Evolutionary conservation across 2,113 vertebrate species (phyloP), one percentile per base, ranked within the genome.

Genomic region (Periophthalmodon schlosseri): DNA sequence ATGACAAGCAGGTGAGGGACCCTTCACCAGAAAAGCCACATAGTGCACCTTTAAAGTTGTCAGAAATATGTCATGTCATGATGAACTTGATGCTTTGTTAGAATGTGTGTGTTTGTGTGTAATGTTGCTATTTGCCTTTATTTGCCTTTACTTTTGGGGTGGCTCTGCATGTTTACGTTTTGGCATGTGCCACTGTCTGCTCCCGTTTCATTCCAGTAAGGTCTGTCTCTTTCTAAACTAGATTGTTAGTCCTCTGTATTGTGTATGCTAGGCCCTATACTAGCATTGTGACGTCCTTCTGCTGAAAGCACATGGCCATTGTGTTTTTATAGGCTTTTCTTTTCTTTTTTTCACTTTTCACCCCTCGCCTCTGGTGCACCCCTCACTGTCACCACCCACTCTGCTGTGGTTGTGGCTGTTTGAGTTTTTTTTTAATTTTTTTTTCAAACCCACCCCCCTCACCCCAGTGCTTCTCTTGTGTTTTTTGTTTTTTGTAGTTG

Each of bases 401-500:
- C 73, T 83, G 77, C 75, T 78, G 34, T 65, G 44, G 63, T 76
- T 88, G 78, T 84, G 72, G 68, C 73, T 18, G 82, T 79, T 83
- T 87, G 75, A 84, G 71, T 74, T 46, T 28, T 88, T 86, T 85
- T 34, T 88, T 79, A n/a, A n/a, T 83, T 86, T 77, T 68, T 77
- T 68, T 82, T 84, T 88, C 73, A 46, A 69, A 73, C 61, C 70
- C 76, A 47, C 67, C 76, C 69, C 78, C 81, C 75, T 86, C 78
- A 87, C 79, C 70, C 84, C 67, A 80, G 77, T 93, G 84, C 85
- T 90, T 92, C 84, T 93, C 84, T 88, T 91, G 80, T 91, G 73
- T 57, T 89, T 88, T 91, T 84, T 89, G 72, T 89, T 88, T 85
- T 90, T 91, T 93, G 78, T 92, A 94, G 94, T 92, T 94, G 91